Conservation (phyloP, 2,888 invertebrate genomes). For the Blastobasis lacticolella region DNA sequence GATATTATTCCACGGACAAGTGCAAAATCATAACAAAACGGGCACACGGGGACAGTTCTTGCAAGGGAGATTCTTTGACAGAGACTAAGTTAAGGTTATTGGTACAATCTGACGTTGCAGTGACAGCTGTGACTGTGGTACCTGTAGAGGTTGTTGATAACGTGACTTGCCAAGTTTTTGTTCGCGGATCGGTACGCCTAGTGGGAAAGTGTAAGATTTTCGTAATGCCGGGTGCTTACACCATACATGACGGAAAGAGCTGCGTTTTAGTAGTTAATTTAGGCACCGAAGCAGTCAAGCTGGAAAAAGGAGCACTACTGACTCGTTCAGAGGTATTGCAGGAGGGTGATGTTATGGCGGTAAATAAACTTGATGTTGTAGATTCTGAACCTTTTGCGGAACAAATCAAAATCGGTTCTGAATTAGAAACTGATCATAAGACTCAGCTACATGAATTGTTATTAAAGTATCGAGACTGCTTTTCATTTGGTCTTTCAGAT, state of each 20-base stretch:
- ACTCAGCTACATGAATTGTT: slow-evolving; percentile 1
- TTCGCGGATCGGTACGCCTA: slow-evolving; percentile 1
- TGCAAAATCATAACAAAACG: neutral
- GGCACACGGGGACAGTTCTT: neutral
- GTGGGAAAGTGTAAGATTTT: neutral
- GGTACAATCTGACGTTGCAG: neutral
- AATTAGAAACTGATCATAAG: neutral
- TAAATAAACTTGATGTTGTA: neutral
- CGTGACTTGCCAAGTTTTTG: neutral
- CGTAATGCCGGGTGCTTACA: slow-evolving; percentile 1
- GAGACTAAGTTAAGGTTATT: neutral
- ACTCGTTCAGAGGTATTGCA: neutral
- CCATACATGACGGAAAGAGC: neutral
- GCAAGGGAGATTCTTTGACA: no score
- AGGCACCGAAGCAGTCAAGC: neutral
- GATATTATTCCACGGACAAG: neutral
- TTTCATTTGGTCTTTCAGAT: slow-evolving; percentile 6
- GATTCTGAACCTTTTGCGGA: neutral
- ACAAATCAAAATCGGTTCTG: neutral
- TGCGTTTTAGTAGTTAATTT: neutral
- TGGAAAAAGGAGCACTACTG: slow-evolving; percentile 1
- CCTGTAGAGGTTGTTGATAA: neutral
- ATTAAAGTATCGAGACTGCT: slow-evolving; percentile 3
- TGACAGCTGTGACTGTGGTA: neutral
- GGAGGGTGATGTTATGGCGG: neutral